Percentiles rank a stretch among this genome's conserved stretches.
Evolutionary conservation across 2,113 vertebrate genomes (phyloP).

Genomic region (Fregetta grallaria): DNA sequence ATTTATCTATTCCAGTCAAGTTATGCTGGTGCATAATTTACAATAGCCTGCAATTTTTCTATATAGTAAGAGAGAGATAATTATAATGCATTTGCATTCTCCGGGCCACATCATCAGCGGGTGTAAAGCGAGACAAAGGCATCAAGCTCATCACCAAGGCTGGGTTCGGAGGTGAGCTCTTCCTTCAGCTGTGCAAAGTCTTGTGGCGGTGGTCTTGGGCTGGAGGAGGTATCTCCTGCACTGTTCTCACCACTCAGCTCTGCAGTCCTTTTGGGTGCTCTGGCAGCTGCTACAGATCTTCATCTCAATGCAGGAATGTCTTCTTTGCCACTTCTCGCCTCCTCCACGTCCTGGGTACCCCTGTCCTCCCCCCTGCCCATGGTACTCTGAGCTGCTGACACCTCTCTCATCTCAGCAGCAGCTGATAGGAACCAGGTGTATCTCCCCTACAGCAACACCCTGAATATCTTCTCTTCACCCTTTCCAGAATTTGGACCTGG

Average conservation of each 20-base stretch:
- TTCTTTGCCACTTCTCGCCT: background rate
- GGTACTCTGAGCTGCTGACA: background rate
- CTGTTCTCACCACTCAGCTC: background rate
- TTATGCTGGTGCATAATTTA: conserved; percentile 16
- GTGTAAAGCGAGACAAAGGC: background rate
- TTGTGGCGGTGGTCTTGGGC: background rate
- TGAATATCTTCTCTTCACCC: background rate
- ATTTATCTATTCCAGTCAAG: conserved; percentile 22
- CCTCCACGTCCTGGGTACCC: background rate
- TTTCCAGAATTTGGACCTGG: background rate
- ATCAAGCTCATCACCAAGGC: background rate
- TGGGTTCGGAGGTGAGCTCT: background rate
- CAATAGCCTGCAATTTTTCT: background rate
- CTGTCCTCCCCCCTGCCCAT: background rate
- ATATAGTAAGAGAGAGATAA: background rate
- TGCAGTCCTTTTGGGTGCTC: background rate
- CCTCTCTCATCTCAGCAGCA: background rate
- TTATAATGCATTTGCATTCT: background rate
- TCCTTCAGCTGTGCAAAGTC: background rate
- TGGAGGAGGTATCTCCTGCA: background rate
- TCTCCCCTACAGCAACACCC: background rate
- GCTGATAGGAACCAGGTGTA: background rate
- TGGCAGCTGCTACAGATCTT: background rate
- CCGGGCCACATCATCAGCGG: background rate
- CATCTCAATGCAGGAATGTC: background rate